Conservation (phyloP, 2,888 invertebrate species). For the Melanophora roralis region DNA sequence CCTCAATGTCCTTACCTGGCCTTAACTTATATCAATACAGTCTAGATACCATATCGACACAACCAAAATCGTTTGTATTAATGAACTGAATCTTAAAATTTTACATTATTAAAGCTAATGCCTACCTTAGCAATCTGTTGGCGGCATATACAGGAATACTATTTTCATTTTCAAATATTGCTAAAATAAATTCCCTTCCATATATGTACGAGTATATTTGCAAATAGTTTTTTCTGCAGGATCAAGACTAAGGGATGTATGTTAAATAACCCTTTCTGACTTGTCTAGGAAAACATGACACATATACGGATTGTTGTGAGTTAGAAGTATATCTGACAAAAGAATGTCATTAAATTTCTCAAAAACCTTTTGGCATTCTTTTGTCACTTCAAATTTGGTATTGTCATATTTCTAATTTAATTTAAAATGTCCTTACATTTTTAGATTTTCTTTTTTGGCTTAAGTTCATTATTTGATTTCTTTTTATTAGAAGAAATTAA, state of each 20-base stretch:
- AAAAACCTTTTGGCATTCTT: too few relatives aligned
- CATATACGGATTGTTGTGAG: too few relatives aligned
- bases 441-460: too few relatives aligned
- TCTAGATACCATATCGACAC: slow-evolving; percentile 33
- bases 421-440: too few relatives aligned
- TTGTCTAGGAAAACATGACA: not conserved
- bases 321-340: too few relatives aligned
- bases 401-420: too few relatives aligned
- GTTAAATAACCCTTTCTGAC: not conserved
- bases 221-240: slow-evolving; percentile 1
- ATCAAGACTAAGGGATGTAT: not conserved
- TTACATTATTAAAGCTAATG: slow-evolving; percentile 27
- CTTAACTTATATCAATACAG: not conserved
- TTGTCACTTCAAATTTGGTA: too few relatives aligned
- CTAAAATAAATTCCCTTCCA: slow-evolving; percentile 29
- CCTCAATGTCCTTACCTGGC: too few relatives aligned
- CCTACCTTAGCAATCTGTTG: slow-evolving; percentile 32
- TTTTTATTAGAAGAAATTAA: too few relatives aligned
- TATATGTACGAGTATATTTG: not conserved
- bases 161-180: slow-evolving; percentile 35
- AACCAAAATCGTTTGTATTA: slow-evolving; percentile 4
- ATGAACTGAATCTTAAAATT: slow-evolving; percentile 34
- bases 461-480: too few relatives aligned
- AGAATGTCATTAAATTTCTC: too few relatives aligned
- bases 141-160: slow-evolving; percentile 38